Percentiles rank a stretch among this genome's conserved stretches.
Conservation (phyloP, 2,888 invertebrate species). For the Oxystoma pomonae region DNA sequence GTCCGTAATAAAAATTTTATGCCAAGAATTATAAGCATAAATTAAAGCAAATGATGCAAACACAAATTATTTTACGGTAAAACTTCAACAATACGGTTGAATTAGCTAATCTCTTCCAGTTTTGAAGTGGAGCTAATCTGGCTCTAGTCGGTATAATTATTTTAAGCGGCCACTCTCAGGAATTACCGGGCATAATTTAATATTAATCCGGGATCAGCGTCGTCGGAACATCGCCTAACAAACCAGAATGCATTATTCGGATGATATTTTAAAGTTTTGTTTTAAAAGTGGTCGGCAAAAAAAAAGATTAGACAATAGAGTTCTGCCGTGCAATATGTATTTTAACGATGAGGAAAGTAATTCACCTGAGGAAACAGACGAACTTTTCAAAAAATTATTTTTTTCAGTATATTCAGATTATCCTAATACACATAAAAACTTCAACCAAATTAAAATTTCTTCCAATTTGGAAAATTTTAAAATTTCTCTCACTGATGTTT, state of each 20-base stretch:
- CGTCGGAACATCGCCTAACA: neutral
- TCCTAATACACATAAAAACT: too few species aligned
- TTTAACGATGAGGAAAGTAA: too few species aligned
- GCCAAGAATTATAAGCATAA: neutral
- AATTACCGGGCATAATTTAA: slow-evolving; percentile 11
- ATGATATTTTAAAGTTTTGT: neutral
- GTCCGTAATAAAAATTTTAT: too few species aligned
- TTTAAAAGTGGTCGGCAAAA: too few species aligned
- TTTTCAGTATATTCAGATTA: too few species aligned
- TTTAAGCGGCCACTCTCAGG: slow-evolving; percentile 6
- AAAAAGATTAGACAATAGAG: too few species aligned
- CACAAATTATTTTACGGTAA: neutral
- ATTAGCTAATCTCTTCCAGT: neutral
- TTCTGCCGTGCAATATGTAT: too few species aligned
- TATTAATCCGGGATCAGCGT: slow-evolving; percentile 9
- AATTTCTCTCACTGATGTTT: too few species aligned
- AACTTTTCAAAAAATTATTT: too few species aligned
- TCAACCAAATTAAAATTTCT: too few species aligned
- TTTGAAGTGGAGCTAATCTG: neutral
- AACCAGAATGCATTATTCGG: slow-evolving; percentile 9
- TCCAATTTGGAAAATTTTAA: too few species aligned
- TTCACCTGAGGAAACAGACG: too few species aligned
- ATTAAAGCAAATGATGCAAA: neutral
- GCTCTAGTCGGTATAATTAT: slow-evolving; percentile 6
- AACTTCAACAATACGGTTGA: neutral